These are phyloP conservation scores for Triplophysa tibetana DNA, from an alignment of 2,113 vertebrate species.

Conservation along the genomic window DNA sequence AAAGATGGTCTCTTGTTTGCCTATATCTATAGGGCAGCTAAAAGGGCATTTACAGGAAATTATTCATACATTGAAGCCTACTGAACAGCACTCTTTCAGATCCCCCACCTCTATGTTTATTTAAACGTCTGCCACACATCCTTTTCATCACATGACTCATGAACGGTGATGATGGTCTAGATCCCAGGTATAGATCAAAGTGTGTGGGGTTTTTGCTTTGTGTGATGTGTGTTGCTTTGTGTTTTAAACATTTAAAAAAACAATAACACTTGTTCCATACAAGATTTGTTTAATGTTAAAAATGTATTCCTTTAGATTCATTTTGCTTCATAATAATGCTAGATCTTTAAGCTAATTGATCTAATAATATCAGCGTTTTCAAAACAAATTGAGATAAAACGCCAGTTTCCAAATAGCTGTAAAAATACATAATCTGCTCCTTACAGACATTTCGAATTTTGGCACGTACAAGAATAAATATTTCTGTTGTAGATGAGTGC, in stretches of 20 bases:
- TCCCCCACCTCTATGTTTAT: conserved; percentile 45
- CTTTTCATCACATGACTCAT: conserved; percentile 38
- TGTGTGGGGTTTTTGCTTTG: conserved; percentile 25
- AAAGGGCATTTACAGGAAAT: conserved; percentile 42
- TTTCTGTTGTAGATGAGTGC: conserved; percentile 8
- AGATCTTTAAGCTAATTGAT: no score
- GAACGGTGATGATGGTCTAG: neutral
- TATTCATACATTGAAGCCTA: conserved; percentile 5
- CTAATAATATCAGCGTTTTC: no score
- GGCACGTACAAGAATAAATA: neutral
- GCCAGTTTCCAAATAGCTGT: no score
- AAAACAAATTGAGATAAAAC: no score
- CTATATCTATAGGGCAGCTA: neutral
- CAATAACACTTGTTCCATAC: no score
- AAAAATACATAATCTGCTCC: no score
- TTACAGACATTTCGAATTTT: no score
- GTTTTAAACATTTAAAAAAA: no score
- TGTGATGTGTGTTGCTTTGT: conserved; percentile 12
- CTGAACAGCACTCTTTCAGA: conserved; percentile 18
- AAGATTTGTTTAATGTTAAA: no score
- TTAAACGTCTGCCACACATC: conserved; percentile 14
- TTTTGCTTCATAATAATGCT: no score
- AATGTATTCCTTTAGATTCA: no score
- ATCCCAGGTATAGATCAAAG: conserved; percentile 39
- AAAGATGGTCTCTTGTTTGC: neutral